Percentiles rank a stretch among this genome's conserved stretches.
These are phyloP conservation scores for Asobara japonica DNA, from an alignment of 1,140 invertebrate genomes.

Conservation along the genomic window DNA sequence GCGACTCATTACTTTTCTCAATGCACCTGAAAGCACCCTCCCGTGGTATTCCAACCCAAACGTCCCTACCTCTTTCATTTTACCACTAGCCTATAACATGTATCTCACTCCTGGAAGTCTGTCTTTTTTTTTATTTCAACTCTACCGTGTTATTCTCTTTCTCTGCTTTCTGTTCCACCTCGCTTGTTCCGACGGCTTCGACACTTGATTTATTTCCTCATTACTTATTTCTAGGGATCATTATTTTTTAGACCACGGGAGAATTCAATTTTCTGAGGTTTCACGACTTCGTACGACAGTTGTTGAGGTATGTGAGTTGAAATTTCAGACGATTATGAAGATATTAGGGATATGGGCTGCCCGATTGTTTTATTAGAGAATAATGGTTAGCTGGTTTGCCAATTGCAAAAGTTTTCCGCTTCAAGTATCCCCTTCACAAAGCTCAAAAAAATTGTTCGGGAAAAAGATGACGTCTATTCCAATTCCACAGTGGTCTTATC, in stretches of 20 bases:
- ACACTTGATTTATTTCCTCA: constrained; percentile 19
- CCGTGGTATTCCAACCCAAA: background rate
- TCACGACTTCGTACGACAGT: background rate
- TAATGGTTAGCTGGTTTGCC: too few species aligned
- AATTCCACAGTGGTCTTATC: too few species aligned
- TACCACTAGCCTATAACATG: constrained; percentile 13
- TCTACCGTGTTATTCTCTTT: background rate
- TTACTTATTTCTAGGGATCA: constrained; percentile 1
- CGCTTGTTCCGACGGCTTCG: background rate
- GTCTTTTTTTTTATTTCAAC: background rate
- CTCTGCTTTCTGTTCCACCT: constrained; percentile 7
- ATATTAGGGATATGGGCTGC: background rate
- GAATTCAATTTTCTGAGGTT: background rate
- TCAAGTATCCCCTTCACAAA: too few species aligned
- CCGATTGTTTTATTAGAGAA: too few species aligned
- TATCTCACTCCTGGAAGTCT: constrained; percentile 11
- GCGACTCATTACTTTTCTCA: constrained; percentile 18
- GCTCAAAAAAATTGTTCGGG: too few species aligned
- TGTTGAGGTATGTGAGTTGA: background rate
- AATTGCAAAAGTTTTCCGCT: too few species aligned
- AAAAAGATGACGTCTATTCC: too few species aligned
- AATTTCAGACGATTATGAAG: background rate
- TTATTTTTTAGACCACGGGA: background rate
- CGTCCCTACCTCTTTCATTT: constrained; percentile 3
- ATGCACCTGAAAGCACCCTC: constrained; percentile 14